These are phyloP conservation scores for Clarias pachynema DNA, from an alignment of 2,797 vertebrate genomes.

Conservation along the genomic window DNA sequence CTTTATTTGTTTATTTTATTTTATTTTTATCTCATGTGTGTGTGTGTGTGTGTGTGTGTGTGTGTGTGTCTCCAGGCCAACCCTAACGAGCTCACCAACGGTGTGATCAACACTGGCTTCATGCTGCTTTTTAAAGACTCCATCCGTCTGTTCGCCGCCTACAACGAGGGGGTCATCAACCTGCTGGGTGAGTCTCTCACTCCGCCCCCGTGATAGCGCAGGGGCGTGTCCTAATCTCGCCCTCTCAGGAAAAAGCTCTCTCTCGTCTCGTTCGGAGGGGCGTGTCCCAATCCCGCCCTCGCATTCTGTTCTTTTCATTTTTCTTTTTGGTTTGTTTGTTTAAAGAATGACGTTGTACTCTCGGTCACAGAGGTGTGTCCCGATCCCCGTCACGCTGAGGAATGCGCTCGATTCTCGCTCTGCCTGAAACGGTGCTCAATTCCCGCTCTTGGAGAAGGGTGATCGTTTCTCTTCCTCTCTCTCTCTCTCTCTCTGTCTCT, in stretches of 20 bases:
- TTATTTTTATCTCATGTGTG: neutral
- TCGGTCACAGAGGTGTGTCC: neutral
- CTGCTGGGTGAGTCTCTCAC: conserved; percentile 82
- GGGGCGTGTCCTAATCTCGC: neutral
- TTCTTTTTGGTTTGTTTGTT: no score
- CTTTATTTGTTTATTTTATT: neutral
- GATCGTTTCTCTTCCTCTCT: neutral
- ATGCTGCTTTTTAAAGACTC: conserved; percentile 97
- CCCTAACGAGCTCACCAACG: conserved; percentile 91
- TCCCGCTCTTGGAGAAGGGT: neutral
- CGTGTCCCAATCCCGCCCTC: neutral
- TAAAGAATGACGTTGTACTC: neutral
- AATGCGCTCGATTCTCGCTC: conserved; percentile 2
- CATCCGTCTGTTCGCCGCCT: conserved; percentile 92
- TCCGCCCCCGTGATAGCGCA: conserved; percentile 18
- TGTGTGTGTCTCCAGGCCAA: conserved; percentile 78
- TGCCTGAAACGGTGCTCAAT: neutral
- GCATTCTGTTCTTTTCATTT: neutral
- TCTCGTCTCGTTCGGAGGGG: neutral
- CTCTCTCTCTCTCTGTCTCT: no score
- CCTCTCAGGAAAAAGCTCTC: neutral
- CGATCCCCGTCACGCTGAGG: neutral
- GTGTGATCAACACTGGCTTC: conserved; percentile 93
- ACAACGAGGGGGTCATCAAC: conserved; percentile 97
- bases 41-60: conserved; percentile 35